phyloP scores from a whole-genome alignment of 1,140 invertebrate genomes.

The Triops cancriformis region DNA sequence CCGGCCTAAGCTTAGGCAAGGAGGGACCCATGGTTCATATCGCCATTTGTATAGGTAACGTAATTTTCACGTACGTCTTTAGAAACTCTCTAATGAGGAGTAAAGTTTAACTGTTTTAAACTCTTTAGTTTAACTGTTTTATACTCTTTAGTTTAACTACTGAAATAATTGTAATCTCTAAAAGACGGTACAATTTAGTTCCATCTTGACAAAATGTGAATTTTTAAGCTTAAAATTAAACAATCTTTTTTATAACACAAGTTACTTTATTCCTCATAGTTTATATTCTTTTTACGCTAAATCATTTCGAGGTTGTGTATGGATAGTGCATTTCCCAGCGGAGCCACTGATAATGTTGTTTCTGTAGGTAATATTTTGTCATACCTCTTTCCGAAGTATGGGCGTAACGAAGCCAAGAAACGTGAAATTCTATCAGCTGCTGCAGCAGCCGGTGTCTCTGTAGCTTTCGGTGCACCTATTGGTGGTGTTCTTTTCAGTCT shows the following conservation, averaged over 20 bases:
- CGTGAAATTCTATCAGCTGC: slow-evolving; percentile 97
- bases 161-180: no score
- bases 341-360: background rate
- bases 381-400: slow-evolving; percentile 98
- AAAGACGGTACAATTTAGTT: no score
- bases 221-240: no score
- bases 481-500: slow-evolving; percentile 94
- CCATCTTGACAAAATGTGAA: no score
- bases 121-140: no score
- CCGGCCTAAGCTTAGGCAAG: slow-evolving; percentile 93
- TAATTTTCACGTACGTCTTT: background rate
- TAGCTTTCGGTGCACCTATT: slow-evolving; percentile 98
- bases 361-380: slow-evolving; percentile 77
- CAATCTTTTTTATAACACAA: background rate
- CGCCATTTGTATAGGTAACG: slow-evolving; percentile 51
- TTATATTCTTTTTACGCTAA: no score
- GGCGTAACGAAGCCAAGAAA: slow-evolving; percentile 97
- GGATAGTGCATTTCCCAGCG: no score
- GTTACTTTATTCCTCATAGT: no score
- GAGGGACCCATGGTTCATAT: slow-evolving; percentile 99
- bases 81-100: background rate
- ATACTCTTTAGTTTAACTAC: no score
- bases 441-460: slow-evolving; percentile 97
- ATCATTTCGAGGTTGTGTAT: no score
- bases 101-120: no score